Conservation (phyloP, 1,140 invertebrate species). For the Drosophila takahashii region DNA sequence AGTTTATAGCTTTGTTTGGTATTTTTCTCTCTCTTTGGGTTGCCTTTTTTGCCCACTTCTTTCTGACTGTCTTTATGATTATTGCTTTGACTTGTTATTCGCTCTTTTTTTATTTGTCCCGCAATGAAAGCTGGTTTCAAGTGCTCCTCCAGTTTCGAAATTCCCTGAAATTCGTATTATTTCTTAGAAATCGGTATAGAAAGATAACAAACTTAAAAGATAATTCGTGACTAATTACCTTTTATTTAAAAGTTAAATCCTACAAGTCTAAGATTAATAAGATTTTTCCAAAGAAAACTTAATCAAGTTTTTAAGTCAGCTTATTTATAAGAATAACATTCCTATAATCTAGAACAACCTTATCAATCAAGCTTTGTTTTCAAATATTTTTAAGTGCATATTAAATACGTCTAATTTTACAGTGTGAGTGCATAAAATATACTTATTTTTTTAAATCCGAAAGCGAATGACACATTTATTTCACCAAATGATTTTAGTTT, state of each 20-base stretch:
- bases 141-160: constrained; percentile 26
- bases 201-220: not conserved
- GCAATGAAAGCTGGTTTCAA: constrained; percentile 47
- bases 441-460: constrained; percentile 20
- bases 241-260: not conserved
- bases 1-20: constrained; percentile 47
- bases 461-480: constrained; percentile 48
- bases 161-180: constrained; percentile 23
- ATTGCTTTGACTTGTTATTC: constrained; percentile 54
- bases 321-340: too few species aligned
- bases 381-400: constrained; percentile 19
- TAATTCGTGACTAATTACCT: not conserved
- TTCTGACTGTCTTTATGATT: constrained; percentile 61
- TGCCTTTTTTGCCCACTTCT: constrained; percentile 27
- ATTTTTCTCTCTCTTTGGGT: constrained; percentile 25
- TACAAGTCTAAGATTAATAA: too few species aligned
- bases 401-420: constrained; percentile 4
- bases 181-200: not conserved
- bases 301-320: too few species aligned
- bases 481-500: constrained; percentile 26
- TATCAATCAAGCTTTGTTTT: constrained; percentile 1
- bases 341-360: not conserved
- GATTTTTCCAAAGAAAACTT: too few species aligned
- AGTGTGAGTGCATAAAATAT: constrained; percentile 3
- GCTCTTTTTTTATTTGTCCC: constrained; percentile 14